Conservation (phyloP, 2,888 invertebrate genomes). For the Drosophila recens region DNA sequence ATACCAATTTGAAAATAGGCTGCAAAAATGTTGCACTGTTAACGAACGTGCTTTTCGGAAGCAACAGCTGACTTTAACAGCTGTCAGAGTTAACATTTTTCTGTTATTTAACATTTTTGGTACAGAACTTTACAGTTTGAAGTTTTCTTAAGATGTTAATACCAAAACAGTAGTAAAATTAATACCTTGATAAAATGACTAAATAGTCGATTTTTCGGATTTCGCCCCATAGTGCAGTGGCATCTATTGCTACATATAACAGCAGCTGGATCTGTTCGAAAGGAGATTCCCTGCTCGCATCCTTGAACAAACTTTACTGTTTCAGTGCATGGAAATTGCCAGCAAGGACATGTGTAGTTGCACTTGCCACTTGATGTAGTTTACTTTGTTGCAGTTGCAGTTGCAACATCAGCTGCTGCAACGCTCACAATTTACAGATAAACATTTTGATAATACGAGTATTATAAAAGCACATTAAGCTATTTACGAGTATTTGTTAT, state of each 20-base stretch:
- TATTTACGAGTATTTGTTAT: conserved; percentile 7
- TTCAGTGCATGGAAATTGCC: conserved; percentile 44
- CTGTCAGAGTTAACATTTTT: too few species aligned
- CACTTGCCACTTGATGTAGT: conserved; percentile 14
- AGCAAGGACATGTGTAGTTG: conserved; percentile 21
- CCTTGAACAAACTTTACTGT: conserved; percentile 30
- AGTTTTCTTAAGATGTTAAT: too few species aligned
- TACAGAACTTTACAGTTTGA: too few species aligned
- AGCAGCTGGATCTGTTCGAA: conserved; percentile 16
- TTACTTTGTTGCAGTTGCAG: conserved; percentile 45
- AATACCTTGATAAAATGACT: too few species aligned
- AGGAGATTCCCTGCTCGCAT: conserved; percentile 5
- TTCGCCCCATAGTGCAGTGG: too few species aligned
- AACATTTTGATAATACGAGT: neutral
- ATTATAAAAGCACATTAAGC: conserved; percentile 15
- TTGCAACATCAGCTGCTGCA: conserved; percentile 20
- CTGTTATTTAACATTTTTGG: too few species aligned
- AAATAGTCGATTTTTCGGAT: too few species aligned
- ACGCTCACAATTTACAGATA: neutral
- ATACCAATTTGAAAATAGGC: too few species aligned
- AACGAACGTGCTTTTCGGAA: too few species aligned
- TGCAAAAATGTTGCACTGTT: too few species aligned
- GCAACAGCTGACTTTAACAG: too few species aligned
- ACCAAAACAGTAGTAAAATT: too few species aligned
- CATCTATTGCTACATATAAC: neutral